Evolutionary conservation across 2,888 invertebrate genomes (phyloP), one percentile per base, ranked within the genome.

Genomic region (Spodoptera exigua): DNA sequence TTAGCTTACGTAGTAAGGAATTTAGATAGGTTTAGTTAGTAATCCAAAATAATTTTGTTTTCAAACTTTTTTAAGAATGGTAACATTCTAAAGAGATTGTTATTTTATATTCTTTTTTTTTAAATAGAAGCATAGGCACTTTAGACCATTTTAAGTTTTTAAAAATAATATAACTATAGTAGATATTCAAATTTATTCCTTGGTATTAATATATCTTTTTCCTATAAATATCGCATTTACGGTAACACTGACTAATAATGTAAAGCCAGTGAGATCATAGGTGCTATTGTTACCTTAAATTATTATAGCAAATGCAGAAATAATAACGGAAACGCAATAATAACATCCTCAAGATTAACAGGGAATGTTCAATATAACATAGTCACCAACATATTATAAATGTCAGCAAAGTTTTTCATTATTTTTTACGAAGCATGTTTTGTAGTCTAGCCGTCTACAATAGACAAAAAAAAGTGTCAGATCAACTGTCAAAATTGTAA

Each of bases 221-320:
- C 55, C 54, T 53, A 34, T 44, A 57, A 51, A 39, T 43, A 57
- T 48, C 40, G 3, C 32, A 10, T 18, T 36, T 40, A 9, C 27
- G 7, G 7, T 27, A 27, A 27, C 27, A 27, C 27, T 27, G 27
- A 27, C 27, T 56, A 46, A 21, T 39, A 60, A 9, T 52, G 59
- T 13, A 59, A 65, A 53, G 13, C 14, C 7, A 44, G 52, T 70
- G 64, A 76, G 60, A 61, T 62, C 66, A 73, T 47, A 39, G 13
- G 21, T 4, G 4, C 14, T 10, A 36, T 39, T 41, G 27, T 47
- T 52, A 21, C 0, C 2, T 40, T 14, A 44, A 63, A 56, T 55
- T 18, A 58, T 58, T 53, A 48, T 18, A 36, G 17, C 40, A 63
- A 64, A 39, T 48, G 40, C 10, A 53, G 32, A 14, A 55, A 39